Evolutionary conservation across 2,797 vertebrate species (phyloP), one percentile per base, ranked within the genome.

Genomic region (Pitangus sulphuratus): DNA sequence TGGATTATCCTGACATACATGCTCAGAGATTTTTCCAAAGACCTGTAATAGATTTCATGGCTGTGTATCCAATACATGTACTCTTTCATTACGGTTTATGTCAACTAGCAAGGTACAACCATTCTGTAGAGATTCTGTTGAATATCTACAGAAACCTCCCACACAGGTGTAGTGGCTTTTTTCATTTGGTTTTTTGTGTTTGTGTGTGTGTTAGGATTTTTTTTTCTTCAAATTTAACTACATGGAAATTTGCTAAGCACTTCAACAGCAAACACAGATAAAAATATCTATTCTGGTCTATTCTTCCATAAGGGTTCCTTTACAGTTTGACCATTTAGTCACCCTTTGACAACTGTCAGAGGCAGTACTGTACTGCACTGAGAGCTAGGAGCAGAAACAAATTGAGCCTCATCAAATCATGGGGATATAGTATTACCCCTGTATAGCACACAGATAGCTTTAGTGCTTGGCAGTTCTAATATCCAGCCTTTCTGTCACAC

Each of bases 111-210:
- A 78, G 56, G 56, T 39, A 79, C 12, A 61, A 21, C 16, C 62
- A 71, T 69, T 11, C 40, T 40, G 40, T 40, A 40, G 40, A 40
- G 35, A 1, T 62, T 74, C 42, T 37, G 28, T n/a, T 62, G 71
- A 39, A 30, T 24, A 12, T 87, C 69, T 54, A 62, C 21, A 86
- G 72, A 79, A 76, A 45, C 39, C 26, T 87, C 56, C 74, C 44
- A 33, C 9, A 28, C 2, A 35, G 15, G n/a, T 62, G 14, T 15
- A 18, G 1, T 39, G 2, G 2, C 2, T 25, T 51, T 24, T n/a
- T 60, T 31, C 30, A 16, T 28, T 76, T 42, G 14, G 4, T 9
- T 54, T 51, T 20, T 15, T 33, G 18, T 20, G 5, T 12, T 13
- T 11, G 22, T 58, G 9, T 37, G 16, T 39, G 20, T 33, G 14